Evolutionary conservation across 2,888 invertebrate species (phyloP).

Genomic region (Trissoscelio sp.): DNA sequence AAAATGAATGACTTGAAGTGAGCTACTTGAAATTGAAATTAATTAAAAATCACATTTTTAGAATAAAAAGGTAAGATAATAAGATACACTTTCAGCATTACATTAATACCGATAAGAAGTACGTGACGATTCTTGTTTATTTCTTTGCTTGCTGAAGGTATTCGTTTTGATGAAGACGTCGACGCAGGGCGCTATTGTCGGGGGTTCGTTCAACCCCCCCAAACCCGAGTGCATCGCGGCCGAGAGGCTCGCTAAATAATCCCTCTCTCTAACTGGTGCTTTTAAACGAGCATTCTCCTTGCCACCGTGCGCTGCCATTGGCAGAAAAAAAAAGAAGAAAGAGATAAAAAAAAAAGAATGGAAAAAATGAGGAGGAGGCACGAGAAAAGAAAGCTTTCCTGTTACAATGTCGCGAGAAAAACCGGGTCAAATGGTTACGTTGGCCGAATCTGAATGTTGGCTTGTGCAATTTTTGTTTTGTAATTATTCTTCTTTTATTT

Average conservation of each 20-base stretch:
- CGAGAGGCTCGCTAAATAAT: constrained; percentile 38
- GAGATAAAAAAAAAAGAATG: constrained; percentile 19
- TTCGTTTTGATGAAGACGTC: constrained; percentile 14
- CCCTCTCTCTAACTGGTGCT: constrained; percentile 13
- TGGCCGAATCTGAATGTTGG: neutral
- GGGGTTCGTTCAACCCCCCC: constrained; percentile 38
- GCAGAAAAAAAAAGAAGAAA: constrained; percentile 26
- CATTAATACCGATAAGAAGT: too few species aligned
- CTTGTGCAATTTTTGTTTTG: too few species aligned
- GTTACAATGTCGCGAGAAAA: constrained; percentile 29
- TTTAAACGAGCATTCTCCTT: constrained; percentile 45
- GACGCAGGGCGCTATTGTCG: constrained; percentile 18
- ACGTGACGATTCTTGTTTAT: too few species aligned
- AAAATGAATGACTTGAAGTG: too few species aligned
- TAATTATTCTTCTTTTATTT: too few species aligned
- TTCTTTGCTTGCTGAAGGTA: neutral
- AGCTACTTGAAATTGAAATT: too few species aligned
- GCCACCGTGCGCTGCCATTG: constrained; percentile 25
- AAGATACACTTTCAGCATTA: too few species aligned
- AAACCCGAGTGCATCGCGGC: neutral
- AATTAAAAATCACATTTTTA: too few species aligned
- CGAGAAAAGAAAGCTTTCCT: constrained; percentile 25
- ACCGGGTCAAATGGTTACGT: constrained; percentile 24
- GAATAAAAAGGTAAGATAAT: too few species aligned
- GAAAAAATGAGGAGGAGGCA: constrained; percentile 4